phyloP scores from a whole-genome alignment of 2,888 invertebrate species.

The Drosophila maculinotata region DNA sequence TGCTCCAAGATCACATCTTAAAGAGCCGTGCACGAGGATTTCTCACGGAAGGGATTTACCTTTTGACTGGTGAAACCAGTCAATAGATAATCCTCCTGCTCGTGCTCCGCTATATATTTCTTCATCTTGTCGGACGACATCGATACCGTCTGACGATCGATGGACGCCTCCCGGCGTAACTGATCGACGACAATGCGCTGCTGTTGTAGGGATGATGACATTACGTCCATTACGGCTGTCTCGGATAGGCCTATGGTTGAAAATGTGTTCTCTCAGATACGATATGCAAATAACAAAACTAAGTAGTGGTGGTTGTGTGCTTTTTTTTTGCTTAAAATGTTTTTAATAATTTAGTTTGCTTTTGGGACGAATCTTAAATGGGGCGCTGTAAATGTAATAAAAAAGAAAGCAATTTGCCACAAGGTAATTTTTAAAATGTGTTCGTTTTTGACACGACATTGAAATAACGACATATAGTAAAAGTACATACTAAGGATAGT shows the following conservation, averaged over 20 bases:
- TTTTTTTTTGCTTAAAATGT: constrained; percentile 18
- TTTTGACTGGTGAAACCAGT: constrained; percentile 98
- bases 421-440: constrained; percentile 42
- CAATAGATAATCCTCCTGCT: constrained; percentile 96
- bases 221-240: constrained; percentile 96
- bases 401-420: constrained; percentile 44
- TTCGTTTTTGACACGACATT: constrained; percentile 41
- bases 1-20: constrained; percentile 85
- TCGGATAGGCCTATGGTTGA: constrained; percentile 94
- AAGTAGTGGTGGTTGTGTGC: constrained; percentile 61
- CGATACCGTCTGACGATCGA: constrained; percentile 94
- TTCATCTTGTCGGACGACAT: constrained; percentile 97
- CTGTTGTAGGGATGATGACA: constrained; percentile 97
- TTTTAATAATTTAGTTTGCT: neutral
- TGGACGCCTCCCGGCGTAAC: constrained; percentile 94
- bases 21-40: constrained; percentile 94
- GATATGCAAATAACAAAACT: constrained; percentile 62
- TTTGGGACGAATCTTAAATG: constrained; percentile 36
- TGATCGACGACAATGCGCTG: constrained; percentile 96
- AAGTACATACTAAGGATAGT: constrained; percentile 32
- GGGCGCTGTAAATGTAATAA: constrained; percentile 62
- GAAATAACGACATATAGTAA: constrained; percentile 37
- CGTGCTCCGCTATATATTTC: constrained; percentile 95
- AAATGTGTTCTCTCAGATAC: constrained; percentile 75
- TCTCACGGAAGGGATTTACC: constrained; percentile 98